phyloP scores from a whole-genome alignment of 2,888 invertebrate species.

The Mellilla xanthometata region DNA sequence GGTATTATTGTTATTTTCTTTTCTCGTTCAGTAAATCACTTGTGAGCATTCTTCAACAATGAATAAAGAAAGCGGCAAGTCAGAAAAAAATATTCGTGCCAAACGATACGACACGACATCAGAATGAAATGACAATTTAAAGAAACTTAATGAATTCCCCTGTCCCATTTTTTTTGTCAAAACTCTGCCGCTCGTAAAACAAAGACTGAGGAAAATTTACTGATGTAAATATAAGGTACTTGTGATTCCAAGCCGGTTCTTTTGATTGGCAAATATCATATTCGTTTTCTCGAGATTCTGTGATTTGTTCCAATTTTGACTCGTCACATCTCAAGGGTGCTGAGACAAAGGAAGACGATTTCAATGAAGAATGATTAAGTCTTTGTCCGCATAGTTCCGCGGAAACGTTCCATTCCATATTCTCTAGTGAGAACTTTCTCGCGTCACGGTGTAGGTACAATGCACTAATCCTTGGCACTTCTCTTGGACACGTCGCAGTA shows the following conservation, averaged over 20 bases:
- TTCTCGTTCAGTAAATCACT: constrained; percentile 18
- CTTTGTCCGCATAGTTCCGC: constrained; percentile 18
- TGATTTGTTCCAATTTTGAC: neutral
- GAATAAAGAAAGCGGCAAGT: constrained; percentile 27
- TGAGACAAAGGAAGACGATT: constrained; percentile 6
- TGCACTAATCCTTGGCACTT: constrained; percentile 34
- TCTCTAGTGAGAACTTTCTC: constrained; percentile 17
- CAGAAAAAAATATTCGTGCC: constrained; percentile 27
- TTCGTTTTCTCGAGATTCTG: constrained; percentile 16
- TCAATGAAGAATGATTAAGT: constrained; percentile 7
- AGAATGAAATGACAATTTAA: constrained; percentile 37
- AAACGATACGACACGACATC: constrained; percentile 28
- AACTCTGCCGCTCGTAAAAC: constrained; percentile 55
- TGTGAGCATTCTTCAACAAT: constrained; percentile 18
- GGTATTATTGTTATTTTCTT: constrained; percentile 9
- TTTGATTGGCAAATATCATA: constrained; percentile 27
- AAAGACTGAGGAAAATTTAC: constrained; percentile 64
- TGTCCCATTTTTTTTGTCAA: constrained; percentile 46
- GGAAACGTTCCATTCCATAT: constrained; percentile 20
- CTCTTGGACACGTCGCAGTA: constrained; percentile 43
- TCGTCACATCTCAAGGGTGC: constrained; percentile 9
- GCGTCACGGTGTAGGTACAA: constrained; percentile 21
- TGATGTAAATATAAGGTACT: constrained; percentile 48
- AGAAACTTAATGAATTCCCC: constrained; percentile 45
- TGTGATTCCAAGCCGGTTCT: constrained; percentile 52